These are phyloP conservation scores for Actinopyga echinites DNA, from an alignment of 53 echinoderm and acorn worm genomes.

Conservation along the genomic window DNA sequence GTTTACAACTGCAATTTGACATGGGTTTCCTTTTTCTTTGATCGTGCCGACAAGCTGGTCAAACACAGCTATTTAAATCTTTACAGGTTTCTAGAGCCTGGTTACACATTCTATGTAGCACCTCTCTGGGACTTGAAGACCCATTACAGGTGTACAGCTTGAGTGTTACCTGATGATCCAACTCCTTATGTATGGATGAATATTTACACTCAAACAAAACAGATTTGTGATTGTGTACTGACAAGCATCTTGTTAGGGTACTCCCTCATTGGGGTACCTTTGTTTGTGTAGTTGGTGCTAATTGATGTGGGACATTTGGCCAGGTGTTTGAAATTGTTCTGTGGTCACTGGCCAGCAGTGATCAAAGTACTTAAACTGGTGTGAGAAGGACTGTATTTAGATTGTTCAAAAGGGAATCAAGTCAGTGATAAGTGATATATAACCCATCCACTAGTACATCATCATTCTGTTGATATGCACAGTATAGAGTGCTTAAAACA, in stretches of 20 bases:
- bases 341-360: neutral
- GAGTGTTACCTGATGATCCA: no score
- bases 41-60: slow-evolving; percentile 22
- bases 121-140: no score
- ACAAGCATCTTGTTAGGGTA: neutral
- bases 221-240: slow-evolving; percentile 20
- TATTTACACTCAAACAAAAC: neutral
- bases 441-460: neutral
- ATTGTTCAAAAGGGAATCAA: neutral
- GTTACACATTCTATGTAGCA: no score
- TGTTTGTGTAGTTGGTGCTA: slow-evolving; percentile 22
- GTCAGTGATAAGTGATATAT: neutral
- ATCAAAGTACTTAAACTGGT: neutral
- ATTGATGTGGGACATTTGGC: slow-evolving; percentile 23
- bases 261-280: neutral
- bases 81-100: no score
- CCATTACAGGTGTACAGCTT: no score
- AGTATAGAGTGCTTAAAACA: no score
- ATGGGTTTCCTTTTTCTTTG: neutral
- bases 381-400: neutral
- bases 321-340: slow-evolving; percentile 28
- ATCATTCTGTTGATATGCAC: no score
- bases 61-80: neutral
- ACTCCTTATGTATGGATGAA: neutral
- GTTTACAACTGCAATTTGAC: neutral